Conservation (phyloP, 2,797 vertebrate genomes). For the Cirrhinus mrigala region DNA sequence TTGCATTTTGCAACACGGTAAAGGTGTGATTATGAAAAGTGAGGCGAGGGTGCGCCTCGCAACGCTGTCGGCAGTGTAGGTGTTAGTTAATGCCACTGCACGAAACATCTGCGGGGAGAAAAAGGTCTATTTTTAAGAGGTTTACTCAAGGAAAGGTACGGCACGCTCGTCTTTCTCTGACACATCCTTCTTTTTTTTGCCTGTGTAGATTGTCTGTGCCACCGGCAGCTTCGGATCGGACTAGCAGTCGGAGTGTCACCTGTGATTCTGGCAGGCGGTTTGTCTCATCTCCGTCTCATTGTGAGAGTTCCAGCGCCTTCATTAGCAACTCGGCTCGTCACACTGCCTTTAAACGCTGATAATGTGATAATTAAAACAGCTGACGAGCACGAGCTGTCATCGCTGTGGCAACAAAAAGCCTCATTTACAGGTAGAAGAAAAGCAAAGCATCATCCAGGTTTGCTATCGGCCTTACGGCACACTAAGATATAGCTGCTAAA, state of each 20-base stretch:
- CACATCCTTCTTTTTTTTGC: conserved; percentile 24
- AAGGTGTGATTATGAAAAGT: conserved; percentile 46
- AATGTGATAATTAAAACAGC: conserved; percentile 99
- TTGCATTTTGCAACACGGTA: conserved; percentile 26
- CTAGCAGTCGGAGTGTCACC: conserved; percentile 33
- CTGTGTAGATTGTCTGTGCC: conserved; percentile 11
- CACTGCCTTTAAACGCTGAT: conserved; percentile 89
- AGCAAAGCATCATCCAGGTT: conserved; percentile 23
- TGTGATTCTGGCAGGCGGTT: conserved; percentile 72
- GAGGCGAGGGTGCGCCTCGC: conserved; percentile 32
- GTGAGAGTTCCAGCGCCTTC: conserved; percentile 79
- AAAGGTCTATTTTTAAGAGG: conserved; percentile 8
- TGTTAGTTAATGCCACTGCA: conserved; percentile 39
- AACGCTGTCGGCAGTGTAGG: conserved; percentile 23
- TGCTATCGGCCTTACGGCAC: conserved; percentile 1
- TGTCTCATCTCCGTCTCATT: conserved; percentile 68
- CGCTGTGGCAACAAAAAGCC: conserved; percentile 58
- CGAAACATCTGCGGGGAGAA: conserved; percentile 40
- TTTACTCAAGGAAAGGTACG: conserved; percentile 28
- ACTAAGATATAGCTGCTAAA: background rate
- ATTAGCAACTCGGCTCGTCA: conserved; percentile 86
- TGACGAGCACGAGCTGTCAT: conserved; percentile 92
- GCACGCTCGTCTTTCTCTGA: background rate
- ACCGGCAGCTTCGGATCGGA: background rate
- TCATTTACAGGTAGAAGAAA: conserved; percentile 45